Conservation (phyloP, 2,797 vertebrate genomes). For the Vespertilio murinus region DNA sequence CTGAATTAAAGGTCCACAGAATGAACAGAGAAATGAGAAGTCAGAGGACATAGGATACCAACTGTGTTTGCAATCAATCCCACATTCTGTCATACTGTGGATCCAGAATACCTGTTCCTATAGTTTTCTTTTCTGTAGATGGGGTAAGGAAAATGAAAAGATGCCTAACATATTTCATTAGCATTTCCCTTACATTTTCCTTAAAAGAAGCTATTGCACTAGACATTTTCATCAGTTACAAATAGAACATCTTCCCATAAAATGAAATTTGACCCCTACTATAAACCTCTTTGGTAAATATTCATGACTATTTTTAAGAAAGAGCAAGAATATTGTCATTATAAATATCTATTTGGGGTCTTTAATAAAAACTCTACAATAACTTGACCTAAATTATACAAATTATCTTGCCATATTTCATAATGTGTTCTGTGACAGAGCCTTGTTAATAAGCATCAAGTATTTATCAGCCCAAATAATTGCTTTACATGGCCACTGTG, state of each 20-base stretch:
- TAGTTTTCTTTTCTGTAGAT: neutral
- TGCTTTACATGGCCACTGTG: neutral
- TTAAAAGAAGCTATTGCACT: neutral
- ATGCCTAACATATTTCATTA: neutral
- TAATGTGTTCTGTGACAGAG: neutral
- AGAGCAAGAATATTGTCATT: neutral
- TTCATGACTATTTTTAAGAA: neutral
- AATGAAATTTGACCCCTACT: neutral
- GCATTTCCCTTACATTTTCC: neutral
- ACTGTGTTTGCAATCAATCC: neutral
- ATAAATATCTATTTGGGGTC: neutral
- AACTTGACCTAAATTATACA: slow-evolving; percentile 2
- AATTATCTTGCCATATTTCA: neutral
- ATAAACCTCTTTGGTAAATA: neutral
- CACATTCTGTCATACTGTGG: neutral
- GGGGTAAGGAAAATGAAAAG: neutral
- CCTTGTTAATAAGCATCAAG: neutral
- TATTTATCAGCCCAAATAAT: slow-evolving; percentile 11
- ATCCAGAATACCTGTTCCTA: neutral
- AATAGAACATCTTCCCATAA: neutral
- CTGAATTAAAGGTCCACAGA: neutral
- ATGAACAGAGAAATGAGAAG: neutral
- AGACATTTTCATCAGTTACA: neutral
- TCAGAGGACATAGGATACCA: neutral
- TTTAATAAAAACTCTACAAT: neutral